Evolutionary conservation across 53 echinoderm and acorn worm species (phyloP), one percentile per base, ranked within the genome.

Genomic region (Apostichopus leukothele): DNA sequence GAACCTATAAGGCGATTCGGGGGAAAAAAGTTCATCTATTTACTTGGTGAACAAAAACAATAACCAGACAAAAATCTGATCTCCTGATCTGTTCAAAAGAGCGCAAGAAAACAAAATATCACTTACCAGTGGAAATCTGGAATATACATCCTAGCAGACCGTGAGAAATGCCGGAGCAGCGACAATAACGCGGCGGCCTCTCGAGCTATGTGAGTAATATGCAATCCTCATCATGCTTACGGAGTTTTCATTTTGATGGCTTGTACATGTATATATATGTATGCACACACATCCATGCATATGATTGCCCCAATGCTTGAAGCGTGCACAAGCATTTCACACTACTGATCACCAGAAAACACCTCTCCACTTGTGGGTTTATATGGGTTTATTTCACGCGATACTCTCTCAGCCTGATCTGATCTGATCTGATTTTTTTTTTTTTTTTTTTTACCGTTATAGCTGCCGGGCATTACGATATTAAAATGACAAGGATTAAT

Each of bases 261-360:
- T 19, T 71, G 71, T n/a, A 71, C 71, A 71, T n/a, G 18, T 63
- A 16, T 63, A 39, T n/a, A 50, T 53, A 51, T 53, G 53, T 81
- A 59, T 81, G 54, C 81, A 54, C 55, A 59, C 60, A 81, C 55
- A 81, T 81, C 81, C 81, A 54, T 81, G 59, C 81, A 81, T 59
- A 81, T 81, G 59, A 81, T 81, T 81, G 81, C 81, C 81, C 81
- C 7, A 21, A 7, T 13, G 16, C 18, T 18, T 71, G 71, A 71
- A 71, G 18, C 71, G 71, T 71, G 71, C 71, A 71, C 71, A 71
- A 18, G 71, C 71, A 71, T 71, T 18, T 71, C 71, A 18, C 71
- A 71, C 71, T 71, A 71, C n/a, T 71, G 71, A 71, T 71, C 71
- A 19, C 71, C 20, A 71, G 16, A 71, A n/a, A 71, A 71, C 16